These are phyloP conservation scores for Clanis bilineata DNA, from an alignment of 2,888 invertebrate genomes.

Conservation along the genomic window DNA sequence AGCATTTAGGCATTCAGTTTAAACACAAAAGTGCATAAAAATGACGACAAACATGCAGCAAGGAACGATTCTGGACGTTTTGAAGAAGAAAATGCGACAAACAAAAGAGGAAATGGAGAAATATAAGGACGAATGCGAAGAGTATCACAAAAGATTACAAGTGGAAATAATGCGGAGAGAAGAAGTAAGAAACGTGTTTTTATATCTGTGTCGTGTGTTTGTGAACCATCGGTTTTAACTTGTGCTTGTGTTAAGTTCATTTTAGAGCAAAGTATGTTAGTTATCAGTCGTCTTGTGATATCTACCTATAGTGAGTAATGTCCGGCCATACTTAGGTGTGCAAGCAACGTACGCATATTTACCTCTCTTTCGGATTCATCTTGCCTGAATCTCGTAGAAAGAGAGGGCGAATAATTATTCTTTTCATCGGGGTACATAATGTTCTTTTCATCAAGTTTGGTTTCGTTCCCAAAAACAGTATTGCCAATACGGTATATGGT, in stretches of 20 bases:
- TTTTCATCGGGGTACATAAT: constrained; percentile 56
- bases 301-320: constrained; percentile 82
- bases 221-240: constrained; percentile 48
- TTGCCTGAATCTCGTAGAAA: constrained; percentile 52
- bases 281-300: constrained; percentile 71
- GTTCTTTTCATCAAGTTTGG: constrained; percentile 51
- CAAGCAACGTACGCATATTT: constrained; percentile 80
- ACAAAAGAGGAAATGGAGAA: constrained; percentile 99
- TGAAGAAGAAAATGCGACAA: constrained; percentile 99
- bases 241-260: constrained; percentile 53
- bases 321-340: constrained; percentile 82
- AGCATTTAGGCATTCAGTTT: constrained; percentile 62
- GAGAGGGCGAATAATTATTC: constrained; percentile 64
- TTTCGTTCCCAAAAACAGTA: constrained; percentile 54
- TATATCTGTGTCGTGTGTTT: constrained; percentile 62
- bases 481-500: constrained; percentile 27
- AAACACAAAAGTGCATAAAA: constrained; percentile 76
- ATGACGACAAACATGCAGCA: constrained; percentile 96
- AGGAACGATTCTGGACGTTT: constrained; percentile 96
- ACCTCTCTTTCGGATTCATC: constrained; percentile 73
- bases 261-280: constrained; percentile 51
- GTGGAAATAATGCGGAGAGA: constrained; percentile 97
- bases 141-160: constrained; percentile 96
- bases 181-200: constrained; percentile 91
- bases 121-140: constrained; percentile 98